phyloP scores from a whole-genome alignment of 1,140 invertebrate species.

The Diachasma alloeum region DNA sequence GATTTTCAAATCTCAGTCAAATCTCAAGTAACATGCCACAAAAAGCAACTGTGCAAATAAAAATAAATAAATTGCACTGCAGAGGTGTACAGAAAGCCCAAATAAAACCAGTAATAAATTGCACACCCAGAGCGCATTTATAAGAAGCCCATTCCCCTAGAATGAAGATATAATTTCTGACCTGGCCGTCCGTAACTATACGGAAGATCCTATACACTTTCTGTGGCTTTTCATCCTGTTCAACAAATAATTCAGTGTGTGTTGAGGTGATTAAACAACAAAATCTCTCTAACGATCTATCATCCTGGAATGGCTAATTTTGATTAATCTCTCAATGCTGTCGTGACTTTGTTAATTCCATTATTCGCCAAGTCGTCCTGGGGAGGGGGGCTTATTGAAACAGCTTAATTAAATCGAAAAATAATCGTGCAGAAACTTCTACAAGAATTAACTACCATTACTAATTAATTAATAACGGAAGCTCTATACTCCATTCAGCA shows the following conservation, averaged over 20 bases:
- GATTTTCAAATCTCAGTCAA: background rate
- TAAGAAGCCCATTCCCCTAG: conserved; percentile 37
- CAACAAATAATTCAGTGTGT: conserved; percentile 61
- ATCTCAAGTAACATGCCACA: background rate
- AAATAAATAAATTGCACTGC: no score
- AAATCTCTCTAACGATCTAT: background rate
- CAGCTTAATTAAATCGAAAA: background rate
- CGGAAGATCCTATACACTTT: conserved; percentile 73
- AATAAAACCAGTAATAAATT: background rate
- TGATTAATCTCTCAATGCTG: background rate
- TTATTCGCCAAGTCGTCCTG: background rate
- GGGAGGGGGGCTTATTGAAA: background rate
- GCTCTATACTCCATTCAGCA: no score
- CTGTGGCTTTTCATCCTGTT: conserved; percentile 71
- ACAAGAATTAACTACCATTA: background rate
- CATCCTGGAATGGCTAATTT: background rate
- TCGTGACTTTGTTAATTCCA: background rate
- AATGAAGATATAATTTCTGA: conserved; percentile 63
- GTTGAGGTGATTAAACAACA: conserved; percentile 27
- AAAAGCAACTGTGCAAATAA: background rate
- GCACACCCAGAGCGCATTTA: background rate
- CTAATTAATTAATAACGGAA: no score
- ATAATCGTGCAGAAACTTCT: background rate
- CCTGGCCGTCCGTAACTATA: conserved; percentile 74
- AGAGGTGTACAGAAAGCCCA: background rate